Evolutionary conservation across 2,113 vertebrate species (phyloP), one percentile per base, ranked within the genome.

Genomic region (Ptilonorhynchus violaceus): DNA sequence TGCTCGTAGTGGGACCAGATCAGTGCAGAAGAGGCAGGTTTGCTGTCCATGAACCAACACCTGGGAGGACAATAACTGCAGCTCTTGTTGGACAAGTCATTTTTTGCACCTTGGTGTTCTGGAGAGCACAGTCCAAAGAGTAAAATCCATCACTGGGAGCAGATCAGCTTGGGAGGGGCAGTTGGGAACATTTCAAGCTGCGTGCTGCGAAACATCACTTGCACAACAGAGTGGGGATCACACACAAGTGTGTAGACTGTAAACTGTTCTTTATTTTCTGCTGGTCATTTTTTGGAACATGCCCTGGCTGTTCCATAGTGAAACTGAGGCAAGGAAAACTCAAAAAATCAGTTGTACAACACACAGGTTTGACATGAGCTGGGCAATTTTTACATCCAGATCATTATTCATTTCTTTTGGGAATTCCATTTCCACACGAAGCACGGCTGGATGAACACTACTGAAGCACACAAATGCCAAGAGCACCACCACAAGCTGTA

Each of bases 201-300:
- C 25, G 8, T 52, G 46, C 59, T 53, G 68, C 37, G 35, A 30
- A 50, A 27, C n/a, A 15, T 47, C 6, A 3, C 13, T 24, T 33
- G 47, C 35, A 41, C 20, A 63, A 44, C 21, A 58, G 55, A 76
- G 47, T 2, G 0, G 33, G 18, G 55, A 68, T 41, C 73, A 55
- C 80, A 69, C 9, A 37, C 14, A 23, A 1, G 30, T 9, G 3
- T 60, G 63, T 9, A n/a, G 23, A 82, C 11, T 49, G 44, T 87
- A 87, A 87, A 60, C 42, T 68, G 80, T 11, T 92, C 44, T 96
- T 97, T 97, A 97, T 93, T 94, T 91, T 92, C 75, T 81, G 70
- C n/a, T 76, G 35, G 30, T 41, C 25, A 6, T 24, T 49, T 41
- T 79, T 52, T 70, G 70, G 91, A 93, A 88, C 35, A 55, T 39